Conservation (phyloP, 1,140 invertebrate species). For the Drosophila malerkotliana region DNA sequence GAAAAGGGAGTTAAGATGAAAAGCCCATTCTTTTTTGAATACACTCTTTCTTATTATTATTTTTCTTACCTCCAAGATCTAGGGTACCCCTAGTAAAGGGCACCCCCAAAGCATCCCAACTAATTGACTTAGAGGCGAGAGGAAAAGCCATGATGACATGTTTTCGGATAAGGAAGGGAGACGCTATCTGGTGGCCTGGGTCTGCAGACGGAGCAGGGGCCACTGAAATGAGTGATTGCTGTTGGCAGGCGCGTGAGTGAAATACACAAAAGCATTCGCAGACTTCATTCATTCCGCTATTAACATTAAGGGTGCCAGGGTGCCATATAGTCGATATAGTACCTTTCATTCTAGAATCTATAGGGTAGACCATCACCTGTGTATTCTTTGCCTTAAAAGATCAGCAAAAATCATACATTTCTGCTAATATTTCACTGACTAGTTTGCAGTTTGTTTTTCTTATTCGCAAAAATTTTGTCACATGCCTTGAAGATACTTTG, state of each 20-base stretch:
- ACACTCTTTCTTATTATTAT: too few relatives aligned
- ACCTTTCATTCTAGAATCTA: background rate
- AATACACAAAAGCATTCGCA: constrained; percentile 65
- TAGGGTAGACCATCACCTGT: too few relatives aligned
- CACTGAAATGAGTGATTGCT: constrained; percentile 74
- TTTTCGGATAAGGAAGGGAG: constrained; percentile 38
- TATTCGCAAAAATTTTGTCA: constrained; percentile 42
- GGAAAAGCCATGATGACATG: constrained; percentile 62
- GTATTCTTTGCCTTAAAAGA: too few relatives aligned
- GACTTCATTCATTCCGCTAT: constrained; percentile 64
- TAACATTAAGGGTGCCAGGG: background rate
- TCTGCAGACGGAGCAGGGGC: background rate
- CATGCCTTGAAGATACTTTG: constrained; percentile 27
- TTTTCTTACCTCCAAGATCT: too few relatives aligned
- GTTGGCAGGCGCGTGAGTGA: constrained; percentile 73
- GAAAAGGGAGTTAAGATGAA: too few relatives aligned
- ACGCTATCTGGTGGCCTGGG: constrained; percentile 28
- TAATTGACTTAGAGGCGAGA: constrained; percentile 65
- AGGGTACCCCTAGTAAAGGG: background rate
- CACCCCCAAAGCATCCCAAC: constrained; percentile 58
- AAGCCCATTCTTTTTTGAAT: too few relatives aligned
- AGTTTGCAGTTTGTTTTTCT: constrained; percentile 38
- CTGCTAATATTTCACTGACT: background rate
- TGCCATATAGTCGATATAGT: background rate
- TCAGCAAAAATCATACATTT: constrained; percentile 2